Base-by-base conservation (phyloP, 2,888 invertebrate genomes). In the Glyphotaelius pellucidus region DNA sequence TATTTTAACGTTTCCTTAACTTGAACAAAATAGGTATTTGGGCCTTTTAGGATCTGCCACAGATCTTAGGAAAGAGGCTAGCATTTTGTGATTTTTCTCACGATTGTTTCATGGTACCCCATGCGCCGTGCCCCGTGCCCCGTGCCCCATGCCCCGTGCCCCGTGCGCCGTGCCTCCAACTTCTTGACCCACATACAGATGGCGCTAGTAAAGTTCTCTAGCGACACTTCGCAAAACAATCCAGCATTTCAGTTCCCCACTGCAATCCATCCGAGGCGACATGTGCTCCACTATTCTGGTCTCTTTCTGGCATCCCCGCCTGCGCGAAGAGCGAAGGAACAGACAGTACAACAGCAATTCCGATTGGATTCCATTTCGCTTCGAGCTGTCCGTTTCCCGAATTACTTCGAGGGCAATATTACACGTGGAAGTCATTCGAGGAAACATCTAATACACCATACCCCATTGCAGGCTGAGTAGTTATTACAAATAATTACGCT, bases 201-300 rank as follows among this genome's bases (percentile, higher is more conserved):
- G 87, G 89, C 91, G 88, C 81, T 88, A 79, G 47, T 15, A 47
- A 14, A 47, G 86, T 91, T 85, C 91, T 91, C 80, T 91, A 52
- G 91, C 87, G 91, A 83, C 89, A 91, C 89, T 89, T 91, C 89
- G 89, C 91, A 92, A 91, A 91, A 90, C 91, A 92, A 92, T 91
- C 91, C 91, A 86, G 79, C 88, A 79, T 89, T 89, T 80, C 67
- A 89, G 89, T 83, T 88, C 87, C 25, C 83, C 80, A 83, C 15
- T 90, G 47, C 90, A 89, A 91, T 15, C 31, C 15, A 32, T 35
- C 79, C 32, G 25, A 67, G n/a, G 67, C 79, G 83, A 89, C 91
- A 91, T 79, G 89, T 79, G 89, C 47, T 80, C 52, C 19, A 32
- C 31, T 79, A 31, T 38, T n/a, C 11, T 38, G 83, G 85, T 89